These are phyloP conservation scores for Caranx ignobilis DNA, from an alignment of 2,113 vertebrate species.

Conservation along the genomic window DNA sequence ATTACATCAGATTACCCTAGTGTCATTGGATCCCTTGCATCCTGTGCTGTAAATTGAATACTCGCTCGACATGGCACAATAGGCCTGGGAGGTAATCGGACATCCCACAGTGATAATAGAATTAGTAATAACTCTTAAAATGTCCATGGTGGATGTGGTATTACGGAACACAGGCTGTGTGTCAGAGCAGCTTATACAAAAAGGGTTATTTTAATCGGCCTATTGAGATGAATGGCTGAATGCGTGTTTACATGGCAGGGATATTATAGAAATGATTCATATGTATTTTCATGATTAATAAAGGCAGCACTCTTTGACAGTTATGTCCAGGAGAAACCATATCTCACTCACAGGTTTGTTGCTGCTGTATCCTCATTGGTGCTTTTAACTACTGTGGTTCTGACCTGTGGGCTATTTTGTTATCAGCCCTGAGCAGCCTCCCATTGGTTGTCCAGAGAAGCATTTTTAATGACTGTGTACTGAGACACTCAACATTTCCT, in stretches of 20 bases:
- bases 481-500: conserved; percentile 40
- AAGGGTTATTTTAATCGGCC: conserved; percentile 29
- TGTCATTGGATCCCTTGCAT: conserved; percentile 56
- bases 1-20: conserved; percentile 58
- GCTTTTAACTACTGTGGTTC: conserved; percentile 24
- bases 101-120: conserved; percentile 60
- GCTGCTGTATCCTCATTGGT: conserved; percentile 16
- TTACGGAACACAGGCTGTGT: conserved; percentile 16
- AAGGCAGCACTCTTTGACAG: background rate
- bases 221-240: conserved; percentile 25
- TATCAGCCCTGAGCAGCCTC: conserved; percentile 49
- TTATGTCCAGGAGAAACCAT: conserved; percentile 18
- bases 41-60: conserved; percentile 60
- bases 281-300: conserved; percentile 14
- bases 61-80: conserved; percentile 29
- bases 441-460: conserved; percentile 39
- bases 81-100: conserved; percentile 53
- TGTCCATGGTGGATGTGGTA: conserved; percentile 37
- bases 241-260: conserved; percentile 31
- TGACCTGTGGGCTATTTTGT: conserved; percentile 47
- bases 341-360: conserved; percentile 30
- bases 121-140: conserved; percentile 62
- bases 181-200: conserved; percentile 34
- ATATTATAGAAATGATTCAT: background rate
- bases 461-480: conserved; percentile 32